Conservation (phyloP, 2,797 vertebrate species). For the Sebastes goodei region DNA sequence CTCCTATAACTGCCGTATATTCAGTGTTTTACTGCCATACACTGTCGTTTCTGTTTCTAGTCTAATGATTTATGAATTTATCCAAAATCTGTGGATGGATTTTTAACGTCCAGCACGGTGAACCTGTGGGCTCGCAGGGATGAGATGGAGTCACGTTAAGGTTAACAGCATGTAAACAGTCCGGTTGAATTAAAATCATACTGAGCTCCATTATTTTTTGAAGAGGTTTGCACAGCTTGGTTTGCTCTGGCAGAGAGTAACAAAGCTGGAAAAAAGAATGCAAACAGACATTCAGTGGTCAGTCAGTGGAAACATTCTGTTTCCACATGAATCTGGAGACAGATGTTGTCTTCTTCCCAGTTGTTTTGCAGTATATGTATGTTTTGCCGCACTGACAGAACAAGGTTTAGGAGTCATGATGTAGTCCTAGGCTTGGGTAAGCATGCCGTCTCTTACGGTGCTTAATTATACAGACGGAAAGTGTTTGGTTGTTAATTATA, state of each 20-base stretch:
- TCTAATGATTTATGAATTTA: conserved; percentile 19
- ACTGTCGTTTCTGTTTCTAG: background rate
- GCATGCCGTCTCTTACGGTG: conserved; percentile 50
- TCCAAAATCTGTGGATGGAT: conserved; percentile 12
- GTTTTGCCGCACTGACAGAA: conserved; percentile 10
- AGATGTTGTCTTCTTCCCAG: conserved; percentile 35
- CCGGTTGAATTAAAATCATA: conserved; percentile 32
- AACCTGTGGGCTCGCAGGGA: background rate
- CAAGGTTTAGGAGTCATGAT: conserved; percentile 27
- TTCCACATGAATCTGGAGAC: conserved; percentile 32
- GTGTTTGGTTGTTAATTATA: conserved; percentile 65
- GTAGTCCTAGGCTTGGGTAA: conserved; percentile 37
- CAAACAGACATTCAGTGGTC: conserved; percentile 24
- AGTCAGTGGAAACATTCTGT: conserved; percentile 16
- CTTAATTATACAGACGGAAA: conserved; percentile 66
- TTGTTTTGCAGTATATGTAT: background rate
- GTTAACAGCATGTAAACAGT: conserved; percentile 52
- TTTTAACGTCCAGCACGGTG: background rate
- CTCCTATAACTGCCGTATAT: background rate
- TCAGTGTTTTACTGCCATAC: background rate
- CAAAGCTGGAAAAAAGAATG: conserved; percentile 10
- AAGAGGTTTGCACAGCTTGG: conserved; percentile 67
- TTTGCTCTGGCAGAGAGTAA: conserved; percentile 55
- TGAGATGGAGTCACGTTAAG: conserved; percentile 32
- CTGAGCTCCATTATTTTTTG: conserved; percentile 30